These are phyloP conservation scores for Centropus bengalensis DNA, from an alignment of 2,113 vertebrate genomes.

Conservation along the genomic window DNA sequence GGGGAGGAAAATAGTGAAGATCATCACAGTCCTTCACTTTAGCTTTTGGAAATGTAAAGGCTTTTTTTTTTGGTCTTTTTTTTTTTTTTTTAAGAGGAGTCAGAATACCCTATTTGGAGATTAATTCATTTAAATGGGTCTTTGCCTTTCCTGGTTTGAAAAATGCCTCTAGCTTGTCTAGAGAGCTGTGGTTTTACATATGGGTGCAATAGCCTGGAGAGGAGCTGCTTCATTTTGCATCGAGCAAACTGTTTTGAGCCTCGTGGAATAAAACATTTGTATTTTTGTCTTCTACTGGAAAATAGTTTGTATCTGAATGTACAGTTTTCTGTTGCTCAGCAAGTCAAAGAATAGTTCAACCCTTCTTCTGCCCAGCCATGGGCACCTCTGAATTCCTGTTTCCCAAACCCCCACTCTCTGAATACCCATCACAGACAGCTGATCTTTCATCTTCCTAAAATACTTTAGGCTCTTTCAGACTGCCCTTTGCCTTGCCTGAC, in stretches of 20 bases:
- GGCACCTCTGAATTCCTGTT: background rate
- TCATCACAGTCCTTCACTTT: background rate
- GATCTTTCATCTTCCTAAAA: background rate
- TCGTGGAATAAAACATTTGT: background rate
- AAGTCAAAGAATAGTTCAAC: background rate
- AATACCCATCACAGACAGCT: background rate
- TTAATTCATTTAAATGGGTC: background rate
- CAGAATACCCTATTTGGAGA: background rate
- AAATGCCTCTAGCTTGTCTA: background rate
- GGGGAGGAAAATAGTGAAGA: background rate
- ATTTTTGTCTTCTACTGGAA: background rate
- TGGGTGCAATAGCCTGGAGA: background rate
- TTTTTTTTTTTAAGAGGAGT: background rate
- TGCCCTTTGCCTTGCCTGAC: background rate
- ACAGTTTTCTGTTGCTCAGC: background rate
- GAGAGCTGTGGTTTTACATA: background rate
- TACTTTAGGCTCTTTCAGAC: background rate
- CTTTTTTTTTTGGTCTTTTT: background rate
- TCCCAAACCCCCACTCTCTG: background rate
- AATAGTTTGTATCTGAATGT: background rate
- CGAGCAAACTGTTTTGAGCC: background rate
- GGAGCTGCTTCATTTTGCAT: background rate
- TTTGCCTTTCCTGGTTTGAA: background rate
- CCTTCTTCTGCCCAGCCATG: background rate
- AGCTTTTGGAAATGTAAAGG: background rate